Conservation (phyloP, 35 echinoderm and acorn worm species). For the Ptychodera flava region DNA sequence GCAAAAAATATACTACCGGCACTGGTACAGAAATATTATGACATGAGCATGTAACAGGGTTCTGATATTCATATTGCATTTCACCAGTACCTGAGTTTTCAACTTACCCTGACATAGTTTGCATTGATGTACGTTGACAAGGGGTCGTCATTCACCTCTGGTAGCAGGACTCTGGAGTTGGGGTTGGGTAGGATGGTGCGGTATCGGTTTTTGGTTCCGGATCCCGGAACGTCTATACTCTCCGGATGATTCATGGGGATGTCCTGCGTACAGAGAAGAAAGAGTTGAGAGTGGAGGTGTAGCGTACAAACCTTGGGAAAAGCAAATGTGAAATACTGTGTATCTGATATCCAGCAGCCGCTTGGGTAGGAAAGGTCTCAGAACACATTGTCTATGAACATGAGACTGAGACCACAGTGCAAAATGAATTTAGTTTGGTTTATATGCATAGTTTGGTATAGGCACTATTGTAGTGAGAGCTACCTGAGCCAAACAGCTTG, state of each 20-base stretch:
- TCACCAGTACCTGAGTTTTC: too few species aligned
- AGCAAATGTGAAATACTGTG: neutral
- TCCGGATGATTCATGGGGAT: slow-evolving; percentile 99
- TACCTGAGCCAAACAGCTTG: too few species aligned
- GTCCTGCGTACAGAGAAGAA: slow-evolving; percentile 31
- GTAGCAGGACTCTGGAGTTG: slow-evolving; percentile 70
- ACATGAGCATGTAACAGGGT: too few species aligned
- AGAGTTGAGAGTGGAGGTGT: neutral
- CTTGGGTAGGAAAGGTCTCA: neutral
- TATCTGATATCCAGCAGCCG: neutral
- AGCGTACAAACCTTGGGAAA: neutral
- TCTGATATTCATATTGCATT: too few species aligned
- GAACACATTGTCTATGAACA: neutral
- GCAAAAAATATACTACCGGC: too few species aligned
- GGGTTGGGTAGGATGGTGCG: slow-evolving; percentile 97
- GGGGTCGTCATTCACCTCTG: slow-evolving; percentile 63
- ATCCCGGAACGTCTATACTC: slow-evolving; percentile 92
- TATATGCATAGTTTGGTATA: neutral
- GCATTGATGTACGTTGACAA: slow-evolving; percentile 99
- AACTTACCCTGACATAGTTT: slow-evolving; percentile 95
- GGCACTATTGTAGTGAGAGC: too few species aligned
- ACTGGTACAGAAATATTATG: too few species aligned
- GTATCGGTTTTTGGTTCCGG: slow-evolving; percentile 93
- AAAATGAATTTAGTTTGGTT: neutral
- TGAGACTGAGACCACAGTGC: neutral